Evolutionary conservation across 2,797 vertebrate species (phyloP).

Genomic region (Lepus oiostolus): DNA sequence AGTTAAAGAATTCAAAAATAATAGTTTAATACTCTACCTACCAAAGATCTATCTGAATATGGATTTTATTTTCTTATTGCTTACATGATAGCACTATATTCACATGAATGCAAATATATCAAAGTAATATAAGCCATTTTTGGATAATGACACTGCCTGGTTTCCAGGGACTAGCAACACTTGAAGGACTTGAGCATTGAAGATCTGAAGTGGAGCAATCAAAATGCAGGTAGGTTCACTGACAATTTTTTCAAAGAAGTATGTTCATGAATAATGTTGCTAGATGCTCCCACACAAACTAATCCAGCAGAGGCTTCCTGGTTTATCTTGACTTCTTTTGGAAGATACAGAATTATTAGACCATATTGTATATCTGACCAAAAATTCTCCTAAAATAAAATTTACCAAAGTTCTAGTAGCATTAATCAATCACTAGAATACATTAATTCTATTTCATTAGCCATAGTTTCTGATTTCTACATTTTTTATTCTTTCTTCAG

Average conservation of each 20-base stretch:
- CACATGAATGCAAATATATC: neutral
- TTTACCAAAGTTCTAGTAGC: neutral
- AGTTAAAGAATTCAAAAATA: neutral
- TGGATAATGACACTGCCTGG: neutral
- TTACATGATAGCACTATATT: neutral
- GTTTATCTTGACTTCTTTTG: neutral
- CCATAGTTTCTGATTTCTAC: neutral
- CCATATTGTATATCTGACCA: neutral
- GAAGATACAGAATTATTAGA: neutral
- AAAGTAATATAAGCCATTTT: neutral
- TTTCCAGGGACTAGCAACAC: neutral
- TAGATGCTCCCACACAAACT: neutral
- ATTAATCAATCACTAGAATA: neutral
- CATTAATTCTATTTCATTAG: neutral
- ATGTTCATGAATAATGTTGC: neutral
- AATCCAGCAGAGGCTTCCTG: neutral
- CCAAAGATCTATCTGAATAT: neutral
- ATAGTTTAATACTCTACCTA: neutral
- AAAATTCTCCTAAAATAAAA: neutral
- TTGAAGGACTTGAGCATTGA: neutral
- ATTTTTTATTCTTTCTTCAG: neutral
- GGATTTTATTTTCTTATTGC: neutral
- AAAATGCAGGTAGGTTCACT: neutral
- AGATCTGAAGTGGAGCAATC: neutral
- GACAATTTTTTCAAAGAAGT: neutral